Evolutionary conservation across 1,140 invertebrate genomes (phyloP), one percentile per base, ranked within the genome.

Genomic region (Zophobas morio): DNA sequence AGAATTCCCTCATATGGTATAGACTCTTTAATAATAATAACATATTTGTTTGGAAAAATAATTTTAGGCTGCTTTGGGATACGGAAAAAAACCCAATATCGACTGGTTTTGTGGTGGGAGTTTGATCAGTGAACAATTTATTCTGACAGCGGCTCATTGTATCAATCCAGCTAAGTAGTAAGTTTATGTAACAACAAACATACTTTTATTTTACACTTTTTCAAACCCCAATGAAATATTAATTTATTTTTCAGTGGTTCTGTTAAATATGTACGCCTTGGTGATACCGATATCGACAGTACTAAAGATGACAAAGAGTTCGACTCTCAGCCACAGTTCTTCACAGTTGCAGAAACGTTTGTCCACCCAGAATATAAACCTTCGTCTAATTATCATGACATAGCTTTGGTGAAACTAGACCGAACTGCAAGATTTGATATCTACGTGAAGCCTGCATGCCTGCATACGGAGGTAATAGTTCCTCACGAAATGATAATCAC

Each of bases 351-450:
- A 6, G 79, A 85, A 20, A 82, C 81, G 40, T 81, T 84, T 47
- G 66, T 71, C 4, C 84, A 87, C 79, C 86, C 88, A 0, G 75
- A 85, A 32, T 89, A 89, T 78, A 77, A 83, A n/a, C 51, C 79
- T 36, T 85, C 87, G 0, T 74, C 78, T 0, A 81, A 82, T 35
- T 89, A 90, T 70, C 79, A 89, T 74, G 90, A 90, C 80, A 88
- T 91, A 47, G 89, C 87, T 2, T 79, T 90, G 35, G 47, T 90
- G 1, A 85, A 85, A 79, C 75, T 91, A 34, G 82, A 84, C 42
- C 80, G 70, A 46, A 81, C 85, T 4, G 80, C 86, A 1, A 78
- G 80, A 6, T 82, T 88, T 39, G 85, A 81, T 74, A 40, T 82
- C 6, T 83, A 83, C 53, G 83, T 88, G 0, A 83, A 85, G 66